Base-by-base conservation (phyloP, 1,140 invertebrate species). In the Scylla paramamosain region DNA sequence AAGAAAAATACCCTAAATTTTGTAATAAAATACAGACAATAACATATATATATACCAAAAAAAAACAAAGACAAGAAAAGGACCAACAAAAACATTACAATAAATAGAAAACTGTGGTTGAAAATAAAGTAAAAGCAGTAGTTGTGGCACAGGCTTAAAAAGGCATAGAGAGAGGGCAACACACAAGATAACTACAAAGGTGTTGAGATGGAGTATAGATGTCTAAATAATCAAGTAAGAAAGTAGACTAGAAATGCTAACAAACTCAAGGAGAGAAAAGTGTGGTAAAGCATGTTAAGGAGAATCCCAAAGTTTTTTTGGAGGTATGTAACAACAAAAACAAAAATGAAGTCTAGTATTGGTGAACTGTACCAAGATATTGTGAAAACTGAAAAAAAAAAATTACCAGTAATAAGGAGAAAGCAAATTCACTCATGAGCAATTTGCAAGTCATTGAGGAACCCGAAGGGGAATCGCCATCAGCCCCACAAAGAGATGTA, bases 221-320 rank as follows among this genome's bases (percentile, higher is more conserved):
- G 32, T 7, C n/a, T 93, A 16, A 93, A 86, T n/a, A 86, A 93
- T 93, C 92, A 86, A 39, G n/a, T n/a, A n/a, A n/a, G n/a, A n/a
- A n/a, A n/a, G n/a, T n/a, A n/a, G n/a, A n/a, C n/a, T n/a, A n/a
- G n/a, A n/a, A n/a, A n/a, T n/a, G n/a, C n/a, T n/a, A n/a, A n/a
- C n/a, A n/a, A n/a, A n/a, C n/a, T n/a, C n/a, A n/a, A n/a, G n/a
- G n/a, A n/a, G 83, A 86, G 83, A 7, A 39, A 86, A 16, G 25
- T 4, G 32, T 86, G 12, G 83, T 16, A 86, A 86, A 46, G 6
- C 0, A 89, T 89, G 32, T 45, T 25, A 89, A 89, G 25, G 32
- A 89, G 31, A 89, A 89, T 45, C 32, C 87, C 87, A 89, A 89
- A 89, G n/a, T 45, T 3, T 89, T n/a, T 89, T 39, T 89, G 87